Evolutionary conservation across 2,113 vertebrate genomes (phyloP).

Genomic region (Corythoichthys haematopterus): DNA sequence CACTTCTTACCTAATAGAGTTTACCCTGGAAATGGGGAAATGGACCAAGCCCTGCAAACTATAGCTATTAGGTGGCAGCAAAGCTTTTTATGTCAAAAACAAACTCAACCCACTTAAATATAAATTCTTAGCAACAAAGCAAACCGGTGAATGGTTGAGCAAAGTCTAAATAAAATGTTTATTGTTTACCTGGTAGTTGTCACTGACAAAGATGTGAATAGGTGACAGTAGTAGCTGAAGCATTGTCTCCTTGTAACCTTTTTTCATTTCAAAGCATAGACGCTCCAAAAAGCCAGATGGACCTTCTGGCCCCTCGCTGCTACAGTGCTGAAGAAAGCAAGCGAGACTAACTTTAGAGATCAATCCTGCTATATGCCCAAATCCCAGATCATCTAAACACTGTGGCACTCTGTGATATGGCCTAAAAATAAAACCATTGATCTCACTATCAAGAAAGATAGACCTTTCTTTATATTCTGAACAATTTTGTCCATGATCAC

Average conservation of each 20-base stretch:
- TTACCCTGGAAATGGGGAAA: too few relatives aligned
- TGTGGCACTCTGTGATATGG: too few relatives aligned
- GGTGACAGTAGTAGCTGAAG: conserved; percentile 92
- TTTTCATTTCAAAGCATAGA: conserved; percentile 98
- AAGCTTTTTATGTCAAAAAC: neutral
- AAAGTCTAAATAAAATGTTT: too few relatives aligned
- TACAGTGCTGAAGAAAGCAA: conserved; percentile 78
- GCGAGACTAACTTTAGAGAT: conserved; percentile 9
- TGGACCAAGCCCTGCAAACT: too few relatives aligned
- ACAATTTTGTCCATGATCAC: neutral
- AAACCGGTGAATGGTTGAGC: neutral
- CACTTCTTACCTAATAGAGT: neutral
- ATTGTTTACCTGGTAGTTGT: conserved; percentile 87
- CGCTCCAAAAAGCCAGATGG: conserved; percentile 91
- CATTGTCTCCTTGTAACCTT: conserved; percentile 92
- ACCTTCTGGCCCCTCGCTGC: conserved; percentile 86
- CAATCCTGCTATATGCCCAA: neutral
- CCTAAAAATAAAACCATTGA: too few relatives aligned
- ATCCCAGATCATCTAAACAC: too few relatives aligned
- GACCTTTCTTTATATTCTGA: neutral
- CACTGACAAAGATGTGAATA: conserved; percentile 87
- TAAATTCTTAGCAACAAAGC: too few relatives aligned
- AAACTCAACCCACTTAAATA: neutral
- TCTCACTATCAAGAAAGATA: neutral
- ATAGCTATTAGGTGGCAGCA: too few relatives aligned